Evolutionary conservation across 2,888 invertebrate genomes (phyloP), one percentile per base, ranked within the genome.

Genomic region (Nymphalis polychloros): DNA sequence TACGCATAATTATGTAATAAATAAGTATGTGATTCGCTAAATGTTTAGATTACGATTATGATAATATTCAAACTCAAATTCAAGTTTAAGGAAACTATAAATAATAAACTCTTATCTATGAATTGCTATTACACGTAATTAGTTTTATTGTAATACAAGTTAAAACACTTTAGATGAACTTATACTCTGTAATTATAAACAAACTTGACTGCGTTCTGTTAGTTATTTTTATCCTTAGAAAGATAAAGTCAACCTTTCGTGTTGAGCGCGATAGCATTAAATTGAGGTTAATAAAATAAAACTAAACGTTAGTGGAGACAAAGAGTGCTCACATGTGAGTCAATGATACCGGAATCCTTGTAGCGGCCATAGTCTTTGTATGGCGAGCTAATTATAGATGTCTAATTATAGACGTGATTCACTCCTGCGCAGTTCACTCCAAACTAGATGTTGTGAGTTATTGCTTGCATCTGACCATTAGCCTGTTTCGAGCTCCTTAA

Each of bases 391-490:
- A 87, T 85, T 87, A 87, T 89, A 87, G 81, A 73, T 64, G 64
- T 52, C 78, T 88, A 88, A 85, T 86, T 84, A 81, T 88, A 87
- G 79, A 59, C 70, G 81, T 89, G 89, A 89, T 76, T 89, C 89
- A 89, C 84, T 84, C 84, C 81, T 85, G 84, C 86, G 85, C 85
- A 81, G 82, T 70, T 70, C 70, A 68, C 78, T 76, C 73, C 73
- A 75, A 79, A 72, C 75, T 78, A 78, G 73, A 72, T 81, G 78
- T 78, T 79, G 74, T 82, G 74, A 83, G 78, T 80, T 83, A 83
- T 82, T 78, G 77, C 81, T 67, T 20, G 69, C 69, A 70, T 72
- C 65, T 70, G 67, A 70, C 68, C 63, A 60, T 50, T 69, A 69
- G 57, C 62, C 73, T 61, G 63, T 64, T 70, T 68, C 62, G 35